Base-by-base conservation (phyloP, 2,113 vertebrate genomes). In the Miniopterus natalensis region DNA sequence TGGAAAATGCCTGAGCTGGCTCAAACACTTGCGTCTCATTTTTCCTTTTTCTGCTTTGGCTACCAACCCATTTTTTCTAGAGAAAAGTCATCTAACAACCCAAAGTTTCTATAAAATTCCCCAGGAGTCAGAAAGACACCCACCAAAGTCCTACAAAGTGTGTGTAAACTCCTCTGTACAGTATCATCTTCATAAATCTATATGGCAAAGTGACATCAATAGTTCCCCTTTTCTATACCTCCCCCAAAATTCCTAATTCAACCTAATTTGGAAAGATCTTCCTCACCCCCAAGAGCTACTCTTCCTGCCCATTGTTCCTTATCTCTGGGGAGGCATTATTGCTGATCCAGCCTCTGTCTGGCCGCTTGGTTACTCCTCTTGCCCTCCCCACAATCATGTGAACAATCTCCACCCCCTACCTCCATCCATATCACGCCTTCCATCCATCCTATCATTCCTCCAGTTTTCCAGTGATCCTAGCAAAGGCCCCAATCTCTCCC, bases 11-110 rank as follows among this genome's bases (percentile, higher is more conserved):
- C 47, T 61, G 47, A 31, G 23, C 6, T 23, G 20, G 18, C 49
- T 87, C 86, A 91, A 74, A 47, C 1, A 36, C 63, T 23, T 75
- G 15, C 23, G 1, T 94, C n/a, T 93, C 73, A 3, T 61, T 84
- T 65, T 87, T 92, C 29, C 31, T 71, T 42, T 42, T 66, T 40
- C 49, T n/a, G 11, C 9, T 92, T 63, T 81, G 70, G 6, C 49
- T 95, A 55, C n/a, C 25, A 59, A 36, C 51, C 47, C 42, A 77
- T 81, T 25, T 84, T 81, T 92, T 47, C 65, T 86, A 63, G 31
- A 90, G 78, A 94, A 90, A 92, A 90, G n/a, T 49, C 45, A 80
- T 71, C 49, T 95, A 88, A 77, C 14, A 21, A 20, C 51, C 74
- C 78, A 51, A 96, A 85, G 45, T 45, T 80, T 55, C 84, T 65